Evolutionary conservation across 2,797 vertebrate genomes (phyloP).

Genomic region (Eulemur coronatus): DNA sequence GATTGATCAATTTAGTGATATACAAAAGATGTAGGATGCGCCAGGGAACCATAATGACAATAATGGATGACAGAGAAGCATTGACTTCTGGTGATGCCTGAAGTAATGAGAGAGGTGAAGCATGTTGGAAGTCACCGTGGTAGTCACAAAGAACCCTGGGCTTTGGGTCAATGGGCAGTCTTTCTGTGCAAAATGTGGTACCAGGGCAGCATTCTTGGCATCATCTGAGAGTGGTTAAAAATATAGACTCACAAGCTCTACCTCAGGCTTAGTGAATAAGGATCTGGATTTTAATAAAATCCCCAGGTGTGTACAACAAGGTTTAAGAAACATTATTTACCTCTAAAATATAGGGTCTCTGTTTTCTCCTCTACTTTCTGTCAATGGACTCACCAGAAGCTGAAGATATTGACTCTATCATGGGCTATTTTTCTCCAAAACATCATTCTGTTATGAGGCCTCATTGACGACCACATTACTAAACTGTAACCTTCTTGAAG

Average conservation of each 20-base stretch:
- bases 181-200: not conserved
- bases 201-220: not conserved
- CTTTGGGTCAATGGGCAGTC: not conserved
- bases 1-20: not conserved
- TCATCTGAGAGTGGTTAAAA: not conserved
- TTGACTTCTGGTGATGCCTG: not conserved
- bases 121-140: not conserved
- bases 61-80: not conserved
- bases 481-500: not conserved
- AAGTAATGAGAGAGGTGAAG: not conserved
- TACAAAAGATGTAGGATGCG: not conserved
- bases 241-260: not conserved
- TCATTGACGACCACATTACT: not conserved
- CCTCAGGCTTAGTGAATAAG: not conserved
- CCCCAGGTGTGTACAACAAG: not conserved
- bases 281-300: not conserved
- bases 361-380: not conserved
- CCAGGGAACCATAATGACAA: not conserved
- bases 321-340: not conserved
- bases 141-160: not conserved
- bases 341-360: not conserved
- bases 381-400: not conserved
- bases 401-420: not conserved
- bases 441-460: not conserved
- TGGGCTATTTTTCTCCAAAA: not conserved